Conservation (phyloP, 2,888 invertebrate genomes). For the Diabrotica balteata region DNA sequence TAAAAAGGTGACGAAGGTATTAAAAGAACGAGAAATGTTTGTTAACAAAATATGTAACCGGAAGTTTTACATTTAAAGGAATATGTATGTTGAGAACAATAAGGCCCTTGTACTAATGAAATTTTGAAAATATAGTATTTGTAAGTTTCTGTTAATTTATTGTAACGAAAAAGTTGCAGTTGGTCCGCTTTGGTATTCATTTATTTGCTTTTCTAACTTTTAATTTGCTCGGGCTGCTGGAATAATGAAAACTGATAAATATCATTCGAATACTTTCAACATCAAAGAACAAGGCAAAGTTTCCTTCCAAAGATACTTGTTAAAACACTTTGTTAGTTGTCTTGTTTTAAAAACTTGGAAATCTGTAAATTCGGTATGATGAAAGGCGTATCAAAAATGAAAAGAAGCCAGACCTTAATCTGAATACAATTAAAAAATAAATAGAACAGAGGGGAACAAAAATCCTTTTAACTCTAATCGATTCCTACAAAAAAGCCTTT, state of each 20-base stretch:
- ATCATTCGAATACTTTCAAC: slow-evolving; percentile 23
- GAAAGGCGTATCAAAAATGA: slow-evolving; percentile 34
- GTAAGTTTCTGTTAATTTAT: neutral
- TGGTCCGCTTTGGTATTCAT: slow-evolving; percentile 27
- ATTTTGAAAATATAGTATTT: too few relatives aligned
- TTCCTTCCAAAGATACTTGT: slow-evolving; percentile 21
- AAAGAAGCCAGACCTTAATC: slow-evolving; percentile 37
- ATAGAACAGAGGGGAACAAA: slow-evolving; percentile 49
- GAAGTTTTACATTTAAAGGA: too few relatives aligned
- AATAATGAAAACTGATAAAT: slow-evolving; percentile 21
- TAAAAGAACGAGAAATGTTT: too few relatives aligned
- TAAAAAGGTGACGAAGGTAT: too few relatives aligned
- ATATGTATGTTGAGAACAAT: too few relatives aligned
- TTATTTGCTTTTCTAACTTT: slow-evolving; percentile 31
- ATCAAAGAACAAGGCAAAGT: slow-evolving; percentile 27
- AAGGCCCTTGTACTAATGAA: too few relatives aligned
- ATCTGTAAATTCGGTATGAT: slow-evolving; percentile 26
- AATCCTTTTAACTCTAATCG: slow-evolving; percentile 53
- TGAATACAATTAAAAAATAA: slow-evolving; percentile 52
- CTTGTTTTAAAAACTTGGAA: slow-evolving; percentile 33
- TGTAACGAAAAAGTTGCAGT: slow-evolving; percentile 17
- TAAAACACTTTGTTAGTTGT: slow-evolving; percentile 26
- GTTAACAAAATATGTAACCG: too few relatives aligned
- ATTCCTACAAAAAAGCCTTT: slow-evolving; percentile 49
- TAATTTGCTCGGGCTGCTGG: slow-evolving; percentile 28